These are phyloP conservation scores for Ageneiosus marmoratus DNA, from an alignment of 2,113 vertebrate genomes.

Conservation along the genomic window DNA sequence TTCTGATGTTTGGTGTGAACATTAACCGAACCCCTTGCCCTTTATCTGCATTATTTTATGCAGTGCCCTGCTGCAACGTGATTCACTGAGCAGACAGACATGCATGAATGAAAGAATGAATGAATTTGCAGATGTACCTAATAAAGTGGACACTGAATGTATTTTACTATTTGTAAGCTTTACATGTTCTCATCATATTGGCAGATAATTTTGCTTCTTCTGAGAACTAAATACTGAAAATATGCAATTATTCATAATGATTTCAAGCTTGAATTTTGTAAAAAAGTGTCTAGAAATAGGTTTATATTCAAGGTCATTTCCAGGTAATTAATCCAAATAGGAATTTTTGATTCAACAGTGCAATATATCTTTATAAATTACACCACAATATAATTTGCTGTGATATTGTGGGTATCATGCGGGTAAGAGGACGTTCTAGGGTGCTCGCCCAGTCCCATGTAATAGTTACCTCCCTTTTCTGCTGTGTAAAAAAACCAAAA, in stretches of 20 bases:
- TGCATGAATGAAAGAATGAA: too few species aligned
- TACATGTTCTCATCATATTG: neutral
- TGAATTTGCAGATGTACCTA: too few species aligned
- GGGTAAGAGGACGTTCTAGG: neutral
- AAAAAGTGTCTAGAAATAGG: neutral
- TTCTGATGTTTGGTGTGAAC: too few species aligned
- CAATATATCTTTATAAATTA: neutral
- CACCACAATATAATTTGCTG: neutral
- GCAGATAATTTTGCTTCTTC: neutral
- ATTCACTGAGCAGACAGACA: too few species aligned
- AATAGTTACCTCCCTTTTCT: neutral
- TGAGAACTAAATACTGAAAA: neutral
- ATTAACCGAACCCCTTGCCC: too few species aligned
- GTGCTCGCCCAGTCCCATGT: neutral
- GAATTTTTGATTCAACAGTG: too few species aligned
- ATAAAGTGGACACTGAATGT: too few species aligned
- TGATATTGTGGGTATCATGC: neutral
- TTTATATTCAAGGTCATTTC: neutral
- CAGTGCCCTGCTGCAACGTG: too few species aligned
- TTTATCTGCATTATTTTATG: too few species aligned
- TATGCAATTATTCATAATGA: too few species aligned
- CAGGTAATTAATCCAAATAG: neutral
- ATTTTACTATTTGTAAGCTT: neutral
- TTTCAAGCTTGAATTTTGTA: neutral
- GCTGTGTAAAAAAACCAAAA: neutral